phyloP scores from a whole-genome alignment of 2,113 vertebrate species.

The Acanthochromis polyacanthus region DNA sequence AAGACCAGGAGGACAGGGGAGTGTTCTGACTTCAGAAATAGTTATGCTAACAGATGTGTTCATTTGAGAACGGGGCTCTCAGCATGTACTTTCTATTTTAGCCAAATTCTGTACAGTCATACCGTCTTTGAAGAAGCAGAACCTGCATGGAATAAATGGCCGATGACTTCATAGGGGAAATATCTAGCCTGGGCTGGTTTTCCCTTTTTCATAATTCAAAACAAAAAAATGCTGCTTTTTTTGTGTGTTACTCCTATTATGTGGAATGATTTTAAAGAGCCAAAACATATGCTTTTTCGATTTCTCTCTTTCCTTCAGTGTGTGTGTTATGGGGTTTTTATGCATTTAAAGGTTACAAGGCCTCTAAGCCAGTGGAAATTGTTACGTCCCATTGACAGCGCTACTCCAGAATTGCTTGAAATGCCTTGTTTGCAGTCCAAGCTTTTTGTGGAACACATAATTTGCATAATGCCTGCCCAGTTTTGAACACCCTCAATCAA shows the following conservation, averaged over 20 bases:
- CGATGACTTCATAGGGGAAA: conserved; percentile 31
- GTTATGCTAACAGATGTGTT: conserved; percentile 58
- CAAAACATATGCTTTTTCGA: too few relatives aligned
- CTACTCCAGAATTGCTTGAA: too few relatives aligned
- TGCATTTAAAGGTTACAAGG: neutral
- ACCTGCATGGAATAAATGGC: neutral
- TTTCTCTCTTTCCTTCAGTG: too few relatives aligned
- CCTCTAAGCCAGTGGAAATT: too few relatives aligned
- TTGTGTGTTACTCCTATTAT: conserved; percentile 1
- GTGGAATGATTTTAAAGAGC: neutral
- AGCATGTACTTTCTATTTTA: conserved; percentile 69
- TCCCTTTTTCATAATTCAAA: neutral
- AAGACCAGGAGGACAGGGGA: conserved; percentile 37
- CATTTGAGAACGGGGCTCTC: conserved; percentile 45
- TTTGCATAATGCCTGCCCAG: too few relatives aligned
- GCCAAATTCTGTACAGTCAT: conserved; percentile 7
- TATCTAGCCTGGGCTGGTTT: neutral
- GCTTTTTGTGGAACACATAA: too few relatives aligned
- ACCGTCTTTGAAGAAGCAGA: conserved; percentile 19
- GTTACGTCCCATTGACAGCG: too few relatives aligned
- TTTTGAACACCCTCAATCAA: too few relatives aligned
- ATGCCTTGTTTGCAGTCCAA: too few relatives aligned
- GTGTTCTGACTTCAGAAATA: conserved; percentile 37
- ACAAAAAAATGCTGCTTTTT: neutral
- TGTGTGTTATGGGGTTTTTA: neutral